Conservation (phyloP, 2,113 vertebrate species). For the Equus quagga region DNA sequence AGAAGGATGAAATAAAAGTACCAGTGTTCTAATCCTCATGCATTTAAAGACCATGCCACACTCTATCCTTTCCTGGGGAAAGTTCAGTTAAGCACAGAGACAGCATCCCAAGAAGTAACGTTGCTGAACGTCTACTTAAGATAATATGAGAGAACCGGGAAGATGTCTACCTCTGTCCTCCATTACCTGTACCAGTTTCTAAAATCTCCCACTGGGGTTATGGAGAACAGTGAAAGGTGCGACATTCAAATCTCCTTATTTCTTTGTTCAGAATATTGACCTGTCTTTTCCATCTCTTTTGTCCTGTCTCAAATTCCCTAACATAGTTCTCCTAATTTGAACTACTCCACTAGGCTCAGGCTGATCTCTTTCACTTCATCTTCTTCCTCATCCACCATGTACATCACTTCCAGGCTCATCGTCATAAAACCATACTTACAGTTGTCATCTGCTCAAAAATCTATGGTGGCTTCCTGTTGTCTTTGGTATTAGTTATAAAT, state of each 20-base stretch:
- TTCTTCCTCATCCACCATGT: neutral
- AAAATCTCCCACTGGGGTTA: neutral
- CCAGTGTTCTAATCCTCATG: neutral
- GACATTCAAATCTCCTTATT: neutral
- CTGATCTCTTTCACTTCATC: neutral
- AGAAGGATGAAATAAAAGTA: neutral
- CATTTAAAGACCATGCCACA: neutral
- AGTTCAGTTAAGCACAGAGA: neutral
- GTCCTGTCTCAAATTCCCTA: neutral
- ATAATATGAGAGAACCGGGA: neutral
- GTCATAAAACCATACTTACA: neutral
- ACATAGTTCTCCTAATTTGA: neutral
- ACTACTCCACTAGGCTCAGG: neutral
- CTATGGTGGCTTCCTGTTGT: neutral
- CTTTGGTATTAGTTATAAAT: neutral
- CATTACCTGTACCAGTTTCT: neutral
- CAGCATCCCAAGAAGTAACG: neutral
- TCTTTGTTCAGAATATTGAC: neutral
- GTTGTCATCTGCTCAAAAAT: neutral
- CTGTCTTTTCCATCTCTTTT: neutral
- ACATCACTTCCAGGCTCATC: neutral
- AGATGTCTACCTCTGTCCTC: neutral
- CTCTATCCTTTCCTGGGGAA: neutral
- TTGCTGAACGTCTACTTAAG: neutral
- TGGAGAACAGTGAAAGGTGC: neutral